Conservation (phyloP, 2,888 invertebrate genomes). For the Drosophila setosimentum region DNA sequence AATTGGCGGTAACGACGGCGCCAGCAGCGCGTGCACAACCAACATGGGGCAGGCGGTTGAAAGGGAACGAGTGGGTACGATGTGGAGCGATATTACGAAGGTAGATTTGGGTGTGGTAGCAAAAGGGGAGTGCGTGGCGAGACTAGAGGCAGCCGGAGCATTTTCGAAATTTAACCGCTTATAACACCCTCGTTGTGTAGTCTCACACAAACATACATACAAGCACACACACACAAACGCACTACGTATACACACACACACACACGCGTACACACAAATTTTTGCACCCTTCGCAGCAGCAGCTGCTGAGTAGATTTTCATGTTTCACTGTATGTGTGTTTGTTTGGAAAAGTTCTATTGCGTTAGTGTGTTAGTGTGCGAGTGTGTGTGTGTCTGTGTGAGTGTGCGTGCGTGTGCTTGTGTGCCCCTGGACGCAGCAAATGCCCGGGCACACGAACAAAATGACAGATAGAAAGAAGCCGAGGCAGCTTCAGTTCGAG, state of each 20-base stretch:
- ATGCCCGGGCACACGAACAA: constrained; percentile 59
- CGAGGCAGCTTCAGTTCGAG: constrained; percentile 30
- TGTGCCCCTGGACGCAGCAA: constrained; percentile 55
- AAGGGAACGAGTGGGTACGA: neutral
- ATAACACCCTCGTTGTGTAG: constrained; percentile 66
- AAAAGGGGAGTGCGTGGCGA: constrained; percentile 5
- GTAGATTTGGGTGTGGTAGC: constrained; percentile 15
- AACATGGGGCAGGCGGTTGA: neutral
- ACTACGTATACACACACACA: neutral
- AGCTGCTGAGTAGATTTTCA: constrained; percentile 74
- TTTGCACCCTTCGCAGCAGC: constrained; percentile 44
- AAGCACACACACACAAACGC: constrained; percentile 19
- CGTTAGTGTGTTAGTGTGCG: constrained; percentile 15
- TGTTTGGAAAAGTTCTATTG: constrained; percentile 26
- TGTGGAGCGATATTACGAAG: constrained; percentile 24
- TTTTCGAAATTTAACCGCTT: constrained; percentile 75
- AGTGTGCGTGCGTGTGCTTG: constrained; percentile 4
- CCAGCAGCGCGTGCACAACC: constrained; percentile 48
- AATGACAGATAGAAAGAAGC: constrained; percentile 35
- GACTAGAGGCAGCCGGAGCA: constrained; percentile 31
- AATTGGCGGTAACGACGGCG: constrained; percentile 58
- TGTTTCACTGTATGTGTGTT: constrained; percentile 50
- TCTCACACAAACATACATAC: constrained; percentile 26
- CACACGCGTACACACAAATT: constrained; percentile 29
- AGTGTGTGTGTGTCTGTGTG: constrained; percentile 23